Conservation (phyloP, 1,140 invertebrate species). For the Drosophila nasuta region DNA sequence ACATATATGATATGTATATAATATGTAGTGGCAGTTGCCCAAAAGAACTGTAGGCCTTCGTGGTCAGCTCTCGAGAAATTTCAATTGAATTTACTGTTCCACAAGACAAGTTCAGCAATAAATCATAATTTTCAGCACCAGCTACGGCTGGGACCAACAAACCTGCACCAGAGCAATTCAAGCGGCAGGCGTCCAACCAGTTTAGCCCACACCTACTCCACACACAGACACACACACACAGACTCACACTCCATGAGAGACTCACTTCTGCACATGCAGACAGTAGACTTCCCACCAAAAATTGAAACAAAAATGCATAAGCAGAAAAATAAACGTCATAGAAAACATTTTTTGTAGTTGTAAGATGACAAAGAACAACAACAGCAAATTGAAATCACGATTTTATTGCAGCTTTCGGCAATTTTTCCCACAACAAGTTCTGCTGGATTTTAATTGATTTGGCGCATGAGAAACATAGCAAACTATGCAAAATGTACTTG, state of each 20-base stretch:
- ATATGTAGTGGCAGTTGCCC: slow-evolving; percentile 2
- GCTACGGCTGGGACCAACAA: slow-evolving; percentile 50
- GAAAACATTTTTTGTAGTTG: slow-evolving; percentile 68
- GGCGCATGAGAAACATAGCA: slow-evolving; percentile 65
- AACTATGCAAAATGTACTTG: slow-evolving; percentile 63
- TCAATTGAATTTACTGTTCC: slow-evolving; percentile 63
- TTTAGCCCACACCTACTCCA: slow-evolving; percentile 77
- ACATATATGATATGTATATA: too few species aligned
- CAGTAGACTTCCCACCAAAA: slow-evolving; percentile 66
- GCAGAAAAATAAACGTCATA: slow-evolving; percentile 64
- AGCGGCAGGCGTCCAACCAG: slow-evolving; percentile 57
- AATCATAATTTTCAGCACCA: slow-evolving; percentile 64
- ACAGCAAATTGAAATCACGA: slow-evolving; percentile 68
- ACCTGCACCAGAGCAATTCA: slow-evolving; percentile 37
- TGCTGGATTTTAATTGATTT: slow-evolving; percentile 74
- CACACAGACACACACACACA: slow-evolving; percentile 51
- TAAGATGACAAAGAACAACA: slow-evolving; percentile 39
- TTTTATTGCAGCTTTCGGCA: slow-evolving; percentile 76
- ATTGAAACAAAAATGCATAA: slow-evolving; percentile 53
- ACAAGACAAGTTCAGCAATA: slow-evolving; percentile 79
- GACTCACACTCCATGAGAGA: slow-evolving; percentile 31
- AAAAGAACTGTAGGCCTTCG: slow-evolving; percentile 30
- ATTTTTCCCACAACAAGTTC: slow-evolving; percentile 79
- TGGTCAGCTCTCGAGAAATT: slow-evolving; percentile 52
- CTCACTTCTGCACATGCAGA: slow-evolving; percentile 7